Conservation (phyloP, 2,797 vertebrate species). For the Coranthus polyacanthus region DNA sequence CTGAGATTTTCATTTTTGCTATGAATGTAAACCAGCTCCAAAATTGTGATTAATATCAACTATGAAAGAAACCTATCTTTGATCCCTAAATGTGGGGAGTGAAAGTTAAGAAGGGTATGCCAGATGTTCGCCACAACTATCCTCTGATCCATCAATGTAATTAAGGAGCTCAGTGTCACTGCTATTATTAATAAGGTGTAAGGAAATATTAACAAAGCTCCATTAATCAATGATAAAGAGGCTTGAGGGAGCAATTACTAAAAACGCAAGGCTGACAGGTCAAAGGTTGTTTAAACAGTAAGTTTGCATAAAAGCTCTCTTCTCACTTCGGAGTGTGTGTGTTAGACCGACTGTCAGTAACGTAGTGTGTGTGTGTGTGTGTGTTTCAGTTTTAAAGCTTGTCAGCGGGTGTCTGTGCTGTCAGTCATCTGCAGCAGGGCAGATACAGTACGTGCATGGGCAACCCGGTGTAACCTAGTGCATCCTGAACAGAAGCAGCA, state of each 20-base stretch:
- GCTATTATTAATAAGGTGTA: conserved; percentile 33
- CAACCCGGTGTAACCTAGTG: conserved; percentile 26
- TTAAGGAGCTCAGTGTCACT: conserved; percentile 18
- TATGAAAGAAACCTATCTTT: conserved; percentile 26
- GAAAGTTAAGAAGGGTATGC: not conserved
- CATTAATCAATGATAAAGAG: conserved; percentile 6
- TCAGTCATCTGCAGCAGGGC: conserved; percentile 61
- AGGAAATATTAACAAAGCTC: conserved; percentile 18
- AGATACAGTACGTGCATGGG: conserved; percentile 51
- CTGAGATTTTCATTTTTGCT: too few species aligned
- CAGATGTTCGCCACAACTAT: conserved; percentile 6
- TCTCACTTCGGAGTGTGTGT: conserved; percentile 31
- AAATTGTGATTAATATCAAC: too few species aligned
- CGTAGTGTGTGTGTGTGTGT: too few species aligned
- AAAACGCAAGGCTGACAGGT: conserved; percentile 19
- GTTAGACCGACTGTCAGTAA: conserved; percentile 39
- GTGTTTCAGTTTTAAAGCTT: conserved; percentile 57
- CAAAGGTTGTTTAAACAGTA: conserved; percentile 20
- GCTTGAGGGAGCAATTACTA: conserved; percentile 14
- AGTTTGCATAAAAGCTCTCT: conserved; percentile 34
- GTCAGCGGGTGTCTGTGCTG: conserved; percentile 69
- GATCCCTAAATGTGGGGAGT: not conserved
- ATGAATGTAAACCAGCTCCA: too few species aligned
- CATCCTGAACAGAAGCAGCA: conserved; percentile 38
- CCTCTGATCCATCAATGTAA: conserved; percentile 26